A percentile compares a stretch with the other conserved stretches of the same genome.
phyloP scores from a whole-genome alignment of 1,140 invertebrate genomes.

The Tetragonula clypearis region DNA sequence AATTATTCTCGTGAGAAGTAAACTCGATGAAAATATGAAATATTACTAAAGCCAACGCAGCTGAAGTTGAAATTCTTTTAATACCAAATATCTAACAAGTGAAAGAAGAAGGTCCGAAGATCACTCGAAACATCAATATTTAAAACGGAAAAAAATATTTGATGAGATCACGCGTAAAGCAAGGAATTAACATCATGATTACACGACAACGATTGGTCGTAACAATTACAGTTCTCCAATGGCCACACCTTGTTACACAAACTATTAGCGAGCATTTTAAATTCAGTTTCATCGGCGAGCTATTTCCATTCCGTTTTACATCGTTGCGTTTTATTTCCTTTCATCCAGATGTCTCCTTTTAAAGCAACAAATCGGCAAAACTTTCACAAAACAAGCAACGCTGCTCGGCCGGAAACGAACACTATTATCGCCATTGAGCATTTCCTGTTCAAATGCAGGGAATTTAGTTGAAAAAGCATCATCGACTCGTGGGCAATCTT shows the following conservation, averaged over 20 bases:
- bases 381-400: background rate
- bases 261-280: constrained; percentile 15
- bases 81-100: background rate
- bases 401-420: background rate
- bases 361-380: background rate
- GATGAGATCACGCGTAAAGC: constrained; percentile 7
- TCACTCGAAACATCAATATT: background rate
- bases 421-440: background rate
- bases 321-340: too few species aligned
- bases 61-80: background rate
- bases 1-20: too few species aligned
- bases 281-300: background rate
- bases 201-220: constrained; percentile 19
- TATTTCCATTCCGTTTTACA: background rate
- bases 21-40: too few species aligned
- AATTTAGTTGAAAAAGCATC: background rate
- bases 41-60: too few species aligned
- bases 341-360: background rate
- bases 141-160: background rate
- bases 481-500: background rate
- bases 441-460: background rate
- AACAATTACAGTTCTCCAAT: constrained; percentile 4
- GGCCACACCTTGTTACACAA: background rate
- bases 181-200: constrained; percentile 11
- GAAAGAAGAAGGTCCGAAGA: too few species aligned